Base-by-base conservation (phyloP, 2,113 vertebrate species). In the Cavia aperea region DNA sequence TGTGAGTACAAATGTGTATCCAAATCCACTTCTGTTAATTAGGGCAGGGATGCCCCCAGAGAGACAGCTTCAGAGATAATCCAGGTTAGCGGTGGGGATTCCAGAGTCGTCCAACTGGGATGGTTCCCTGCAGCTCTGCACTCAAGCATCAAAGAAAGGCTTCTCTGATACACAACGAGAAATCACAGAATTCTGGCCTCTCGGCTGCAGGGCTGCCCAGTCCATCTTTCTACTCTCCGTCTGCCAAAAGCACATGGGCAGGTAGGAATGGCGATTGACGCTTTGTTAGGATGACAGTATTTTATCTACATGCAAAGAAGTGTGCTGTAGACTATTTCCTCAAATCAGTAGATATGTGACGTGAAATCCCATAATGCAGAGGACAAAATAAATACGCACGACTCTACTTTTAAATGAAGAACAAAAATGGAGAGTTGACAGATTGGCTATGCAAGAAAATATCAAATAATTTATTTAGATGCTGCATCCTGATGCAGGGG, bases 131-230 rank as follows among this genome's bases (percentile, higher is more conserved):
- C 7, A 56, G 66, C 19, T 46, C 7, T 5, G 26, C 11, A 60
- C 14, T 26, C 39, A 60, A 23, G 65, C 66, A 79, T 39, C 49
- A 86, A 18, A 87, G 39, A 63, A 65, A 31, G 5, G 60, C 36
- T 70, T 54, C 39, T 23, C 15, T 14, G 29, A 58, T 0, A 24
- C 66, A 62, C 6, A 31, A 62, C 26, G 49, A 0, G 43, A 77
- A 66, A n/a, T 1, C 14, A 24, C 7, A 18, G 43, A 16, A 49
- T 18, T 66, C 36, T 63, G 0, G 4, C 46, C 26, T 1, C 0
- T 16, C 18, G 10, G 36, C 60, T 3, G 58, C 60, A 62, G 24
- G 18, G 23, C 36, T 54, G 23, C 6, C 8, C 4, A 6, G 12
- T 1, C 18, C 6, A 8, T 21, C 62, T 62, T 19, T 7, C 26